Evolutionary conservation across 2,888 invertebrate species (phyloP).

Genomic region (Pachycephus smyrnensis): DNA sequence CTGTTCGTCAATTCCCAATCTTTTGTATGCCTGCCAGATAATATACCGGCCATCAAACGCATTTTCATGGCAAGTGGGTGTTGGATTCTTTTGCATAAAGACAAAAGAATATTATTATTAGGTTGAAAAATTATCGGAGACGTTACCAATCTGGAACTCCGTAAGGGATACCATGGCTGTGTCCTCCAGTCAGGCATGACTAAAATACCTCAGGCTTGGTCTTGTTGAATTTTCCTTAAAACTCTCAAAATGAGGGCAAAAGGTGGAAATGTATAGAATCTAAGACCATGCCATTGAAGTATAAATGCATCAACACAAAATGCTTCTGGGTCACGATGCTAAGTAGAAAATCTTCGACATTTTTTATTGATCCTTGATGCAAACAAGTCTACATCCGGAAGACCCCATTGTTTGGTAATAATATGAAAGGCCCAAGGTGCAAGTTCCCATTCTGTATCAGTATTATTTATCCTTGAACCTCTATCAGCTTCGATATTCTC

Average conservation of each 20-base stretch:
- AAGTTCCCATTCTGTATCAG: slow-evolving; percentile 33
- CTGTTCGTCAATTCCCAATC: slow-evolving; percentile 6
- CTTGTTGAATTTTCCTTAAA: slow-evolving; percentile 23
- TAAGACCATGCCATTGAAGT: slow-evolving; percentile 18
- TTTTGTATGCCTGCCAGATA: slow-evolving; percentile 20
- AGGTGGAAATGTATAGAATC: slow-evolving; percentile 32
- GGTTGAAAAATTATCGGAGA: slow-evolving; percentile 17
- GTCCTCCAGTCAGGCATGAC: slow-evolving; percentile 25
- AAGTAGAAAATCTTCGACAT: slow-evolving; percentile 27
- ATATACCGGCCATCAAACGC: slow-evolving; percentile 17
- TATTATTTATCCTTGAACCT: slow-evolving; percentile 26
- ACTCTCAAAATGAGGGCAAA: slow-evolving; percentile 25
- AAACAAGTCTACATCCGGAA: slow-evolving; percentile 29
- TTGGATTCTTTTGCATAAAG: slow-evolving; percentile 22
- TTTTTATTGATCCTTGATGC: slow-evolving; percentile 30
- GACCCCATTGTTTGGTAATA: slow-evolving; percentile 23
- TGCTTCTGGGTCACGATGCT: slow-evolving; percentile 27
- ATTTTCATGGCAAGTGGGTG: slow-evolving; percentile 20
- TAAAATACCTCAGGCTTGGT: slow-evolving; percentile 27
- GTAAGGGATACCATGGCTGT: slow-evolving; percentile 32
- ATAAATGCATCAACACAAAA: slow-evolving; percentile 28
- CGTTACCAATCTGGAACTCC: slow-evolving; percentile 15
- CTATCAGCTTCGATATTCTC: slow-evolving; percentile 29
- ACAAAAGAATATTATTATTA: slow-evolving; percentile 16
- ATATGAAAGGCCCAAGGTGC: slow-evolving; percentile 13